Conservation (phyloP, 2,797 vertebrate species). For the Numenius phaeopus region DNA sequence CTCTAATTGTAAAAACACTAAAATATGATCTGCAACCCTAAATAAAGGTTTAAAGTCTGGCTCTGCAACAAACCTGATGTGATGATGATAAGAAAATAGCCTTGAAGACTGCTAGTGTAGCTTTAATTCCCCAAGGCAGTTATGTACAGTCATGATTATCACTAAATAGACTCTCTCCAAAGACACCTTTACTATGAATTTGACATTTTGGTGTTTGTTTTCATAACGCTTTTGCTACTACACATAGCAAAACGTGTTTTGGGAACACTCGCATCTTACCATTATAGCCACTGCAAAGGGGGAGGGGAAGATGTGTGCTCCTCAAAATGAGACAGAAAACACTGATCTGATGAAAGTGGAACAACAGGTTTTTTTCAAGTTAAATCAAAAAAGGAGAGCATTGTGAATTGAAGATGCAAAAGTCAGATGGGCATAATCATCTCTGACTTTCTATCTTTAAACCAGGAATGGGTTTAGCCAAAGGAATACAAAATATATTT, state of each 20-base stretch:
- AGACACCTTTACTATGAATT: background rate
- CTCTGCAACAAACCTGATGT: background rate
- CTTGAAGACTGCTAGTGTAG: background rate
- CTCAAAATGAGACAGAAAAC: background rate
- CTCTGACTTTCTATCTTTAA: background rate
- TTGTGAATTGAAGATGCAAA: background rate
- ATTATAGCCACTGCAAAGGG: background rate
- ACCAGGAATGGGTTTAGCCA: background rate
- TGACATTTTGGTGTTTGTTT: background rate
- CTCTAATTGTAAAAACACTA: background rate
- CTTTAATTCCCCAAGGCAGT: background rate
- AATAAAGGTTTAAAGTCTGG: background rate
- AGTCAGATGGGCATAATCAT: background rate
- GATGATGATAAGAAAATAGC: background rate
- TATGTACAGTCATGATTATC: background rate
- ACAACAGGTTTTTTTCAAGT: constrained; percentile 2
- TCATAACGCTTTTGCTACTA: background rate
- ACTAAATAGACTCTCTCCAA: background rate
- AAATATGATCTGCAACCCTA: background rate
- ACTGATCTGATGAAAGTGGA: background rate
- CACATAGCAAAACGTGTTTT: background rate
- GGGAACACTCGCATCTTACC: background rate
- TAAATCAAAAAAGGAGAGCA: background rate
- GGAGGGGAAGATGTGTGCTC: background rate
- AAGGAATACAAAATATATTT: background rate